Conservation (phyloP, 2,113 vertebrate genomes). For the human region DNA sequence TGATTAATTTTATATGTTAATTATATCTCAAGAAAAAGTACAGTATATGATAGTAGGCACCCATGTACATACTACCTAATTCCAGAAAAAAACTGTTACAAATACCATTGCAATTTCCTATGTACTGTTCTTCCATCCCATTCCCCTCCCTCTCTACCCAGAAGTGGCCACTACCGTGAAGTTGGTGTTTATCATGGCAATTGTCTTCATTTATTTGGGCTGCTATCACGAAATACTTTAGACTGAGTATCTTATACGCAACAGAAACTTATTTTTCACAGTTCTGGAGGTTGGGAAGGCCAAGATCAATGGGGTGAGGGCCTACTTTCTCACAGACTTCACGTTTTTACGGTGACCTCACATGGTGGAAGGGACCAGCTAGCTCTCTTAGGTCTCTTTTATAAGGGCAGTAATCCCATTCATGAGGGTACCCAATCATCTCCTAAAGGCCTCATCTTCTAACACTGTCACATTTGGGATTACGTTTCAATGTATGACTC, state of each 20-base stretch:
- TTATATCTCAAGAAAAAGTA: neutral
- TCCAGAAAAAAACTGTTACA: neutral
- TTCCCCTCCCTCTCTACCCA: neutral
- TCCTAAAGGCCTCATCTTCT: neutral
- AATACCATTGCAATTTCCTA: neutral
- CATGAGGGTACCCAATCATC: neutral
- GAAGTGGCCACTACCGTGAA: neutral
- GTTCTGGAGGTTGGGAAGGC: neutral
- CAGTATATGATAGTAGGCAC: neutral
- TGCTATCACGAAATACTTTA: neutral
- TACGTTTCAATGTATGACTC: neutral
- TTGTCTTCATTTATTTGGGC: neutral
- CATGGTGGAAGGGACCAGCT: neutral
- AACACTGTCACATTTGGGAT: neutral
- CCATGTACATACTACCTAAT: neutral
- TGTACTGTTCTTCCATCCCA: neutral
- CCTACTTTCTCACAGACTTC: neutral
- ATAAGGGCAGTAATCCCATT: neutral
- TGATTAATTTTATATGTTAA: neutral
- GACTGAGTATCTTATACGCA: neutral
- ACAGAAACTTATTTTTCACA: neutral
- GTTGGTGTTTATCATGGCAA: neutral
- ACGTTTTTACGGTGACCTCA: neutral
- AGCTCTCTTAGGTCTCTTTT: neutral
- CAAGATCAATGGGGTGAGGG: neutral